phyloP scores from a whole-genome alignment of 2,888 invertebrate species.

The Tupiocoris notatus region DNA sequence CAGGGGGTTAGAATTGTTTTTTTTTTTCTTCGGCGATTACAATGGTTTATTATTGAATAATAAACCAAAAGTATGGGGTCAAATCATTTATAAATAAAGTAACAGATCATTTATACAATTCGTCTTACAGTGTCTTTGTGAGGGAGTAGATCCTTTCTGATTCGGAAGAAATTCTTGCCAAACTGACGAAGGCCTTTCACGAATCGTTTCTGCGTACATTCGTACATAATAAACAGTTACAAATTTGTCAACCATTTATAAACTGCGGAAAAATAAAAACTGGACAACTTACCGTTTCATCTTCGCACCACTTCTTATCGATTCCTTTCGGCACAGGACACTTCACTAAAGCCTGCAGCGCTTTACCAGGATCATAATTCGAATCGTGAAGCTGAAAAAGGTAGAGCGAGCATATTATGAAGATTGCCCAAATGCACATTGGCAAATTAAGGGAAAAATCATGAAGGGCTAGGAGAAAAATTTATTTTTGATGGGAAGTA shows the following conservation, averaged over 20 bases:
- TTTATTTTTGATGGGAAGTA: too few relatives aligned
- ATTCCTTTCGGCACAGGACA: constrained; percentile 96
- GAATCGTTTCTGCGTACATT: constrained; percentile 74
- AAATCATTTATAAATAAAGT: too few relatives aligned
- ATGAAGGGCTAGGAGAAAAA: too few relatives aligned
- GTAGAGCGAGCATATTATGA: background rate
- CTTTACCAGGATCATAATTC: constrained; percentile 94
- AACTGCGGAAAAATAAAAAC: constrained; percentile 27
- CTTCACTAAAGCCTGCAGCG: constrained; percentile 92
- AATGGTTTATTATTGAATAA: too few relatives aligned
- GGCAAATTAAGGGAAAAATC: background rate
- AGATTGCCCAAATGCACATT: background rate
- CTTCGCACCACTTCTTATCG: constrained; percentile 97
- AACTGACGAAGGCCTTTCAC: constrained; percentile 97
- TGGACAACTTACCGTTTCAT: constrained; percentile 70
- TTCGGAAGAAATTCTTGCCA: constrained; percentile 98
- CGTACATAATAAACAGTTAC: constrained; percentile 5
- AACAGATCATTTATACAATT: too few relatives aligned
- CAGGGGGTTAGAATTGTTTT: too few relatives aligned
- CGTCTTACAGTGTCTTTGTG: constrained; percentile 86
- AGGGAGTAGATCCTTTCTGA: constrained; percentile 91
- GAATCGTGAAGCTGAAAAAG: constrained; percentile 83
- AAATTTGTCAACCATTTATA: background rate
- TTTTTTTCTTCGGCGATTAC: too few relatives aligned
- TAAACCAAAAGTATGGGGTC: too few relatives aligned